These are phyloP conservation scores for Esox niger DNA, from an alignment of 2,113 vertebrate species.

Conservation along the genomic window DNA sequence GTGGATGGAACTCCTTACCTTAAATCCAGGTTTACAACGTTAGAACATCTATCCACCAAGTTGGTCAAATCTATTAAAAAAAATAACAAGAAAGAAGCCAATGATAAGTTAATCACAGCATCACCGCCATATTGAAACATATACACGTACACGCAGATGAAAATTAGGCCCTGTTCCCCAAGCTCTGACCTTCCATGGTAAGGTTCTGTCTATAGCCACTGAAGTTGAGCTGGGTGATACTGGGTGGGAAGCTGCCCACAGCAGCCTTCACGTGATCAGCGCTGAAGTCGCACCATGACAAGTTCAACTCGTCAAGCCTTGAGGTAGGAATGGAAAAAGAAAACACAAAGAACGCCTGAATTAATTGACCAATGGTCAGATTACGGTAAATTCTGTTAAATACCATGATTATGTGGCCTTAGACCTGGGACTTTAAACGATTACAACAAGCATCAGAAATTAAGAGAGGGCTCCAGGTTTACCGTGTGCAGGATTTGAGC, in stretches of 20 bases:
- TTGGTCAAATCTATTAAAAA: slow-evolving; percentile 87
- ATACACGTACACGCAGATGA: background rate
- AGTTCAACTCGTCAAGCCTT: slow-evolving; percentile 84
- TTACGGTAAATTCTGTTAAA: too few relatives aligned
- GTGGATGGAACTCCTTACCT: slow-evolving; percentile 73
- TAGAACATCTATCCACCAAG: slow-evolving; percentile 81
- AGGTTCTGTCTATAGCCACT: slow-evolving; percentile 92
- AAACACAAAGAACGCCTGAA: background rate
- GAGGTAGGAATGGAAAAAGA: slow-evolving; percentile 3
- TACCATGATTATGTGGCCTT: too few relatives aligned
- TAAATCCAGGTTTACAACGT: slow-evolving; percentile 82
- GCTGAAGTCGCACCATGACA: slow-evolving; percentile 90
- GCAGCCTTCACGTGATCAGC: slow-evolving; percentile 76
- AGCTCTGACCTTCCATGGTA: slow-evolving; percentile 74
- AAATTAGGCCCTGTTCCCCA: background rate
- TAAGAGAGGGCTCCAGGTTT: slow-evolving; percentile 15
- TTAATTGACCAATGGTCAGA: background rate
- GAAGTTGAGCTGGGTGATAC: slow-evolving; percentile 82
- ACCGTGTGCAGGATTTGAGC: slow-evolving; percentile 79
- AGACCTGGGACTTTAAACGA: background rate
- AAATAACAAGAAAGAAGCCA: slow-evolving; percentile 29
- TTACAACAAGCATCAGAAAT: background rate
- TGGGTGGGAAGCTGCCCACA: slow-evolving; percentile 65
- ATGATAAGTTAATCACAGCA: background rate
- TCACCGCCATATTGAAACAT: background rate